Percentiles rank a stretch among this genome's conserved stretches.
Evolutionary conservation across 2,113 vertebrate genomes (phyloP).

Genomic region (Papio anubis): DNA sequence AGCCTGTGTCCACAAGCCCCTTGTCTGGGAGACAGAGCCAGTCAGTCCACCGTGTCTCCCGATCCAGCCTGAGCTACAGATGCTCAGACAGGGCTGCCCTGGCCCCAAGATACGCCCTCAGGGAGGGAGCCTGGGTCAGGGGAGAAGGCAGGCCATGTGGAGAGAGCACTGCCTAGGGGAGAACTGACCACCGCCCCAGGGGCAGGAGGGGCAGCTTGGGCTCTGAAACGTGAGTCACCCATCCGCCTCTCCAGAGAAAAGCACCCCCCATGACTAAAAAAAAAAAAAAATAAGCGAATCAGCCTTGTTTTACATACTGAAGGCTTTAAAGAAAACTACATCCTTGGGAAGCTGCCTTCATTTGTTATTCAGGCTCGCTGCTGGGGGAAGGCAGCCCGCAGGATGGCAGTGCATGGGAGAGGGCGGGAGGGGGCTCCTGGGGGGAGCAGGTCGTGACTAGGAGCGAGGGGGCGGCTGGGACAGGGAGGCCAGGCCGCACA

Average conservation of each 20-base stretch:
- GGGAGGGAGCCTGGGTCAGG: not conserved
- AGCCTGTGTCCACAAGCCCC: not conserved
- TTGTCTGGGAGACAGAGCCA: not conserved
- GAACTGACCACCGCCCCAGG: fast-evolving
- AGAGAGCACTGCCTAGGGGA: no score
- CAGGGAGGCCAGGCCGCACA: fast-evolving
- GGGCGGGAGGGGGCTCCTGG: fast-evolving
- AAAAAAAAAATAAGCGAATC: no score
- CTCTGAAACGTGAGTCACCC: not conserved
- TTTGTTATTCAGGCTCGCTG: not conserved
- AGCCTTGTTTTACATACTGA: not conserved
- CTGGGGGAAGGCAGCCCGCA: not conserved
- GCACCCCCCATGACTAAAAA: not conserved
- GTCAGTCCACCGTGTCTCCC: no score
- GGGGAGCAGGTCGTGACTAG: not conserved
- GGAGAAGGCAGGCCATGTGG: fast-evolving
- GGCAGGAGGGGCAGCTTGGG: fast-evolving
- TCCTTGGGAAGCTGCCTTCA: not conserved
- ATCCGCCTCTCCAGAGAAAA: not conserved
- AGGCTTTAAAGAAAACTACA: not conserved
- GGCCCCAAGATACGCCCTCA: not conserved
- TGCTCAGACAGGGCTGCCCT: fast-evolving
- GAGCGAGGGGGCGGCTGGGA: fast-evolving
- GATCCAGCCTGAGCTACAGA: not conserved
- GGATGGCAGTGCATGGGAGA: not conserved